phyloP scores from a whole-genome alignment of 2,113 vertebrate genomes.

The Hystrix brachyura region DNA sequence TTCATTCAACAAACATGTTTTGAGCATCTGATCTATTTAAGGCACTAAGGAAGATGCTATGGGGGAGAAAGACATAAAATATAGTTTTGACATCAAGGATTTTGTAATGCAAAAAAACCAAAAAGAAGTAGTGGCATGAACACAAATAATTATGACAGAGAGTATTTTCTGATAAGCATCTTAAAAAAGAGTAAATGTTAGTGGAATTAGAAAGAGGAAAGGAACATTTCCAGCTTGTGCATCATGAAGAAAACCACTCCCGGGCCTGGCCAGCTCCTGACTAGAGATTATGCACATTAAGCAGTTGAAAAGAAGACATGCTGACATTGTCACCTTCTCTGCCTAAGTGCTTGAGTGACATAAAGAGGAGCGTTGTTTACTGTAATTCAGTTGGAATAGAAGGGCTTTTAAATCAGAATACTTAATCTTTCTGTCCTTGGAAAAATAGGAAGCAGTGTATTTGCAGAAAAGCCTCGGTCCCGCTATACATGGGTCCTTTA shows the following conservation, averaged over 20 bases:
- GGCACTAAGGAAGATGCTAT: neutral
- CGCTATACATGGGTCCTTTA: neutral
- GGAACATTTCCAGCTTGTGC: neutral
- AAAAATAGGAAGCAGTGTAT: constrained; percentile 44
- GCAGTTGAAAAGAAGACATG: constrained; percentile 43
- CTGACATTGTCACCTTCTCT: constrained; percentile 63
- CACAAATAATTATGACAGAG: neutral
- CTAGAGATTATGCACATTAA: constrained; percentile 35
- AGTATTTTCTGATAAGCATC: neutral
- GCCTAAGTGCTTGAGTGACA: constrained; percentile 66
- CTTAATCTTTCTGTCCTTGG: constrained; percentile 54
- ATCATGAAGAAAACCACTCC: neutral
- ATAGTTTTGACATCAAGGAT: neutral
- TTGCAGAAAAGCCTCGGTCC: constrained; percentile 46
- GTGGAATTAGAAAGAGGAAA: neutral
- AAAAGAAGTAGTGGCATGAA: neutral
- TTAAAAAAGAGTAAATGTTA: neutral
- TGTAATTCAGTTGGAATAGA: constrained; percentile 49
- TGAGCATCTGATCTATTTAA: constrained; percentile 31
- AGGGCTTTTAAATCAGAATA: constrained; percentile 68
- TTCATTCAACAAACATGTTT: constrained; percentile 35
- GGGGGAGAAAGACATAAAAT: neutral
- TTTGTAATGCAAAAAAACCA: constrained; percentile 28
- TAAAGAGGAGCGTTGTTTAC: constrained; percentile 65
- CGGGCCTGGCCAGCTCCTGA: neutral